Percentiles rank a stretch among this genome's conserved stretches.
phyloP scores from a whole-genome alignment of 2,797 vertebrate species.

The Coluber constrictor region DNA sequence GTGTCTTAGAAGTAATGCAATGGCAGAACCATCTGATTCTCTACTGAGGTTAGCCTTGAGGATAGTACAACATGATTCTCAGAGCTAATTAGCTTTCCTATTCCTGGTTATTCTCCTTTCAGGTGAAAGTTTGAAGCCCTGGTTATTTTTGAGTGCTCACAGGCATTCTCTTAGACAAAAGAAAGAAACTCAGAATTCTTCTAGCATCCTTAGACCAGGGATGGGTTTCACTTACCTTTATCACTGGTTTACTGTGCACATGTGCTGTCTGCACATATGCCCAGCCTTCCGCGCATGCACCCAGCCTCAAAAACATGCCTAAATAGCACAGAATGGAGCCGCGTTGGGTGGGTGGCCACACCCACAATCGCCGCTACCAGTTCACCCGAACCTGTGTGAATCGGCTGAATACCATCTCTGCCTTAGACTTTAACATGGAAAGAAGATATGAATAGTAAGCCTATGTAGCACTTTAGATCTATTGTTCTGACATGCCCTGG shows the following conservation, averaged over 20 bases:
- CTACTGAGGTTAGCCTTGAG: not conserved
- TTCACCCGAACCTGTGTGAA: no score
- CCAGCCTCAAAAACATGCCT: no score
- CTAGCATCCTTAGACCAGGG: not conserved
- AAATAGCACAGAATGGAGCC: no score
- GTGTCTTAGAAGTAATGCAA: not conserved
- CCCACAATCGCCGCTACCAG: no score
- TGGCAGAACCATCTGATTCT: not conserved
- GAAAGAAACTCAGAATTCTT: not conserved
- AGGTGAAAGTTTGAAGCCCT: not conserved
- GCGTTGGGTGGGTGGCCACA: no score
- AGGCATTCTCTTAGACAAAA: not conserved
- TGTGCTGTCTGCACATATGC: no score
- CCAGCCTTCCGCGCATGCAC: no score
- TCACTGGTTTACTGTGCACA: fast-evolving
- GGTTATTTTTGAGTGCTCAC: not conserved
- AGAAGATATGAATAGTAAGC: not conserved
- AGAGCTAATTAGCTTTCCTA: not conserved
- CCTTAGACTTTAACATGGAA: not conserved
- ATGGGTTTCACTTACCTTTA: no score
- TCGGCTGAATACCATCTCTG: no score
- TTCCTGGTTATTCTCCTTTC: not conserved
- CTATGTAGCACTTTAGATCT: not conserved
- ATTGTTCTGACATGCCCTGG: not conserved
- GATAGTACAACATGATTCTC: not conserved